phyloP scores from a whole-genome alignment of 2,888 invertebrate genomes.

The Osmoderma eremita region DNA sequence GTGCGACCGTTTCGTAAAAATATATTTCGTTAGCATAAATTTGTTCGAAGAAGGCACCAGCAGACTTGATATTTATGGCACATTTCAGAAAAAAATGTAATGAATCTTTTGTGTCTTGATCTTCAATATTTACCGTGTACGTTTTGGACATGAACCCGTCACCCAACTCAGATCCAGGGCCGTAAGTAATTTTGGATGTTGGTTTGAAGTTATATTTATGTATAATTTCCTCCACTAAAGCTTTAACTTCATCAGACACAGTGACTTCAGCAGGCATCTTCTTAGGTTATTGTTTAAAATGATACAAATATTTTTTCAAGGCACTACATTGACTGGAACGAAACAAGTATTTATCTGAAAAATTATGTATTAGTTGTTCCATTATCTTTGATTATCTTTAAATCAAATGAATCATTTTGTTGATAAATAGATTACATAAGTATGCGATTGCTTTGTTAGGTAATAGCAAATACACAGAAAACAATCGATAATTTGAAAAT shows the following conservation, averaged over 20 bases:
- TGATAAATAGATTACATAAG: no score
- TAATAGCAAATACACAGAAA: no score
- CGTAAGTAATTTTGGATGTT: constrained; percentile 5
- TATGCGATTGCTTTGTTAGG: no score
- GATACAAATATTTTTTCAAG: no score
- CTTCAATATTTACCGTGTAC: constrained; percentile 14
- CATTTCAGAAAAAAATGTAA: constrained; percentile 20
- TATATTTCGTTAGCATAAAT: constrained; percentile 25
- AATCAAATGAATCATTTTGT: no score
- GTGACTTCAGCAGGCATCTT: not conserved
- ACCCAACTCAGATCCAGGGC: constrained; percentile 17
- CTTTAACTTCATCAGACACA: constrained; percentile 30
- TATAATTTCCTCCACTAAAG: not conserved
- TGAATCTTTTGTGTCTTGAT: not conserved
- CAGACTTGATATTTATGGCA: constrained; percentile 7
- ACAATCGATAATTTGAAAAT: no score
- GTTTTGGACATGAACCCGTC: constrained; percentile 36
- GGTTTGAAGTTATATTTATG: constrained; percentile 7
- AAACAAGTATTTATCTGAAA: no score
- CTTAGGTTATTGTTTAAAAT: no score
- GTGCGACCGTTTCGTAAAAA: constrained; percentile 34
- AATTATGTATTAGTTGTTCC: no score
- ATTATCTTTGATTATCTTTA: no score
- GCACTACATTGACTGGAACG: no score
- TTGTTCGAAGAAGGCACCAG: not conserved